Conservation (phyloP, 2,797 vertebrate genomes). For the Cyprinodon diabolis region DNA sequence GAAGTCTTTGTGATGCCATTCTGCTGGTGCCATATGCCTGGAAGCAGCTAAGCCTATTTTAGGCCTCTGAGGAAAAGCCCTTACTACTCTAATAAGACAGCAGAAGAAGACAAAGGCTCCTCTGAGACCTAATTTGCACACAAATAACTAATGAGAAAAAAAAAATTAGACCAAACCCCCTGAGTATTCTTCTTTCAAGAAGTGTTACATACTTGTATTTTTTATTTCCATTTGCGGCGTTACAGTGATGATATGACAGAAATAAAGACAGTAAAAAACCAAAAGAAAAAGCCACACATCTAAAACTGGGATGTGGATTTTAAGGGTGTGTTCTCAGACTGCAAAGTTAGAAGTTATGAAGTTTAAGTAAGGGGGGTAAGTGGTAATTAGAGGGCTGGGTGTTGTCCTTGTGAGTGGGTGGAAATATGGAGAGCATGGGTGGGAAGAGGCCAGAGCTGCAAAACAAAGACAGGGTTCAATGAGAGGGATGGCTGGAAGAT, state of each 20-base stretch:
- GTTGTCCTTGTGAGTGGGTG: conserved; percentile 52
- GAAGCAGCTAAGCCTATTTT: conserved; percentile 52
- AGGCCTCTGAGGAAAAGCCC: conserved; percentile 55
- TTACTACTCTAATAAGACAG: conserved; percentile 58
- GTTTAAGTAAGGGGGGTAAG: conserved; percentile 44
- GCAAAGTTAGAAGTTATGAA: conserved; percentile 46
- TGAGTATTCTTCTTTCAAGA: conserved; percentile 33
- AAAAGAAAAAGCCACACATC: conserved; percentile 47
- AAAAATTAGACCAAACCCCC: conserved; percentile 16
- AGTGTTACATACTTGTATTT: conserved; percentile 17
- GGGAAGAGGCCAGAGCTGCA: conserved; percentile 33
- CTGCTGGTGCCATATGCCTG: conserved; percentile 55
- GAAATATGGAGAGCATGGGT: conserved; percentile 42
- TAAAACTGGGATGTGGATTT: conserved; percentile 61
- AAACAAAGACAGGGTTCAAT: conserved; percentile 23
- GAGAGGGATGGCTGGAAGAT: neutral
- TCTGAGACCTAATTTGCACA: conserved; percentile 71
- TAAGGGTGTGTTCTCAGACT: conserved; percentile 42
- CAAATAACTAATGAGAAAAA: conserved; percentile 50
- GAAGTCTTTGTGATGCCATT: conserved; percentile 43
- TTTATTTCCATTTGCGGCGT: conserved; percentile 37
- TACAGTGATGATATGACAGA: conserved; percentile 49
- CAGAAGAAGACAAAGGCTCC: conserved; percentile 64
- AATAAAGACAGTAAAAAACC: conserved; percentile 43
- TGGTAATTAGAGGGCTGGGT: conserved; percentile 62